phyloP scores from a whole-genome alignment of 2,888 invertebrate genomes.

The Platycheirus albimanus region DNA sequence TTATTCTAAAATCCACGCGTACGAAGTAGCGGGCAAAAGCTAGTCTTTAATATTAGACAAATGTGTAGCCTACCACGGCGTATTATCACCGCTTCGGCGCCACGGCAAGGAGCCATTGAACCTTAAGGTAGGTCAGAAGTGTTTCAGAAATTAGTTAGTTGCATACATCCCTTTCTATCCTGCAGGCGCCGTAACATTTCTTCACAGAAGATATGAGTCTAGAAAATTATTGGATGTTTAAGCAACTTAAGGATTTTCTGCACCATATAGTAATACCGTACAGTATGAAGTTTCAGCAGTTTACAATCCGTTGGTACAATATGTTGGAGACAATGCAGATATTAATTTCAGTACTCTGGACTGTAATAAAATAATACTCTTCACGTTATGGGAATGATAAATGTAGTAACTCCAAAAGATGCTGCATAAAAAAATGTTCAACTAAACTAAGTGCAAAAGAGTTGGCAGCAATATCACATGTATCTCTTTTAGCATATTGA shows the following conservation, averaged over 20 bases:
- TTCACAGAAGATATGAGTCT: neutral
- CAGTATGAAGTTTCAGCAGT: neutral
- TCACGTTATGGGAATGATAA: slow-evolving; percentile 28
- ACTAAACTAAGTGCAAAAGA: slow-evolving; percentile 33
- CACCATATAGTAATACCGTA: neutral
- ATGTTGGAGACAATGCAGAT: slow-evolving; percentile 57
- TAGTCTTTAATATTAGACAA: too few species aligned
- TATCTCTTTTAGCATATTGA: neutral
- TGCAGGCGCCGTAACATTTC: too few species aligned
- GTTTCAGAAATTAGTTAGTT: too few species aligned
- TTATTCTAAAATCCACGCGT: too few species aligned
- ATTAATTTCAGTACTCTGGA: slow-evolving; percentile 50
- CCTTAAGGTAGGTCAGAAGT: too few species aligned
- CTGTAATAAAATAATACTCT: slow-evolving; percentile 54
- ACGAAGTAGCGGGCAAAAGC: too few species aligned
- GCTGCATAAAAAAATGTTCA: slow-evolving; percentile 48
- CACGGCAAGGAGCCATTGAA: too few species aligned
- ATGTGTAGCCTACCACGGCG: too few species aligned
- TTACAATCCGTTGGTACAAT: slow-evolving; percentile 5
- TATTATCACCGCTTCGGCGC: too few species aligned
- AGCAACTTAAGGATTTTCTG: neutral
- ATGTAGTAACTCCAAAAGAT: slow-evolving; percentile 41
- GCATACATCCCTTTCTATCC: too few species aligned
- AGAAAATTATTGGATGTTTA: neutral
- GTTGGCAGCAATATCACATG: slow-evolving; percentile 16